Base-by-base conservation (phyloP, 2,797 vertebrate genomes). In the Decapterus maruadsi region DNA sequence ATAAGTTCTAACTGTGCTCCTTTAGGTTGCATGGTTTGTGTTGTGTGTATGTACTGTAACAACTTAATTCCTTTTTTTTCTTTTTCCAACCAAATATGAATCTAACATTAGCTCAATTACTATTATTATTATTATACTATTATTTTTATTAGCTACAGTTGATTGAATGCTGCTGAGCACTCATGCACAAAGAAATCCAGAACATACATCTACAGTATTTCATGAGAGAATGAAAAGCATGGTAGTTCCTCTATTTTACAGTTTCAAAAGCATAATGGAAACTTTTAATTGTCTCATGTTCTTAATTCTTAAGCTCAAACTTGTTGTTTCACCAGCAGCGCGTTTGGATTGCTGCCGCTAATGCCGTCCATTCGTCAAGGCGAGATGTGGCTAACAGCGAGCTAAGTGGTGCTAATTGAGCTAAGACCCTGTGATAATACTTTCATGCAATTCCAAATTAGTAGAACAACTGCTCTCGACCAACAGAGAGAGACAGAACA, bases 381-480 rank as follows among this genome's bases (percentile, higher is more conserved):
- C 63, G 45, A 45, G 84, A 84, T 29, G 4, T 75, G 40, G 84
- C 81, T 83, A 90, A 91, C 82, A 19, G 78, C 73, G 71, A 87
- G 86, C 85, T 88, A 89, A 91, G 87, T 89, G 86, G 80, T 66
- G 66, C 74, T 87, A 90, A 90, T 87, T 87, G 78, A 88, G 87
- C 63, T 16, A 20, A 57, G 75, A 78, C 74, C 66, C 42, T n/a
- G 69, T 67, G 76, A 83, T 83, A 75, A 83, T 53, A 74, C 69
- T 81, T 78, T 54, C 43, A 59, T 31, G 69, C 63, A 60, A 79
- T 70, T 67, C 64, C 31, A 85, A 71, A 81, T 90, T 77, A 83
- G 62, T 12, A 42, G 31, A 34, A 34, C 31, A 34, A 34, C 36
- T 34, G 42, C 50, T 65, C 45, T 68, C 54, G 61, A 60, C 40